These are phyloP conservation scores for Pseudochirops cupreus DNA, from an alignment of 2,797 vertebrate genomes.

Conservation along the genomic window DNA sequence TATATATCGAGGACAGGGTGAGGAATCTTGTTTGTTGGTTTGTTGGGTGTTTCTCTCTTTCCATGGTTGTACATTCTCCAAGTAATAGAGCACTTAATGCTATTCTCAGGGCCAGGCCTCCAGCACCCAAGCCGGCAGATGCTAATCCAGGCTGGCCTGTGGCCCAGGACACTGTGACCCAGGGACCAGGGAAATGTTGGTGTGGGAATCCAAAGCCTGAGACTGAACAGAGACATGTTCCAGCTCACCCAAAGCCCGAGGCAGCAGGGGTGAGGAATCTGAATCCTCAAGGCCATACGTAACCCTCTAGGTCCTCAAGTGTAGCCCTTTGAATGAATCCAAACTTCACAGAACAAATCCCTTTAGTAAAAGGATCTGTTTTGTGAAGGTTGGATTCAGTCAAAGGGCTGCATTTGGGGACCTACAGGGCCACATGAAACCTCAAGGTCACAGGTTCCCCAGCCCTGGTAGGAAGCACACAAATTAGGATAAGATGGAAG, in stretches of 20 bases:
- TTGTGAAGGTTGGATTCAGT: too few species aligned
- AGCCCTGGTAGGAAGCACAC: not conserved
- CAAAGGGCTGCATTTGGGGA: too few species aligned
- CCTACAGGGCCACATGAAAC: too few species aligned
- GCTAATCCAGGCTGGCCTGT: not conserved
- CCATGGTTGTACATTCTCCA: not conserved
- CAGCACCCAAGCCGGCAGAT: not conserved
- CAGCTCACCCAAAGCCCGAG: not conserved
- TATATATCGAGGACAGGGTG: not conserved
- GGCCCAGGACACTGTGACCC: not conserved
- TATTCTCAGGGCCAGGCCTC: not conserved
- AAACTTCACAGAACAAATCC: too few species aligned
- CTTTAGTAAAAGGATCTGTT: too few species aligned
- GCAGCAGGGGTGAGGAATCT: too few species aligned
- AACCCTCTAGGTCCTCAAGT: too few species aligned
- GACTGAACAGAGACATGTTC: not conserved
- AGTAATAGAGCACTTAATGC: not conserved
- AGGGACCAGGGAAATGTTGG: not conserved
- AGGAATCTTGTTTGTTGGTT: not conserved
- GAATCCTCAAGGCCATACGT: too few species aligned
- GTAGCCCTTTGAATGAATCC: too few species aligned
- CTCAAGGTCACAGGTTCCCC: too few species aligned
- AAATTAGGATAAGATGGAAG: not conserved
- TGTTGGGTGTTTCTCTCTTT: not conserved
- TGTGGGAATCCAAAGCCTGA: not conserved